These are phyloP conservation scores for Hoplostethus mediterraneus DNA, from an alignment of 2,797 vertebrate species.

Conservation along the genomic window DNA sequence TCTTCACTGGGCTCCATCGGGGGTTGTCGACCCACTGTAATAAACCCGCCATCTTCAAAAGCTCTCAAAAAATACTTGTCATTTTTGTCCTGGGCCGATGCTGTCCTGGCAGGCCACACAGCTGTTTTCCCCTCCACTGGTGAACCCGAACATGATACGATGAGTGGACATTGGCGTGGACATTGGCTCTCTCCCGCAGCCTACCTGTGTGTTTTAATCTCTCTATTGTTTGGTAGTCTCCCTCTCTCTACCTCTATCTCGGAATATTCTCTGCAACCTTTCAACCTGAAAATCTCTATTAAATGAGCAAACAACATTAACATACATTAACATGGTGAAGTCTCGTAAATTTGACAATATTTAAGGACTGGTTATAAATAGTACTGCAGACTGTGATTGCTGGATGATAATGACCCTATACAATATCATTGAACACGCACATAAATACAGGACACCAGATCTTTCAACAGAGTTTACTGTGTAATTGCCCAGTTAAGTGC, in stretches of 20 bases:
- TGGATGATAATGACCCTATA: background rate
- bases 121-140: constrained; percentile 72
- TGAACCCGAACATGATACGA: constrained; percentile 52
- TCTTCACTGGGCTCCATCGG: constrained; percentile 64
- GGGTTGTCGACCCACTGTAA: constrained; percentile 71
- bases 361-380: background rate
- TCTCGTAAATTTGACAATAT: background rate
- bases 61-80: constrained; percentile 78
- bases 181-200: background rate
- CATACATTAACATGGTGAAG: background rate
- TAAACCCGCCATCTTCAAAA: constrained; percentile 80
- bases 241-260: constrained; percentile 3
- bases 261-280: background rate
- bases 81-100: constrained; percentile 72
- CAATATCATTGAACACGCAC: background rate
- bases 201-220: background rate
- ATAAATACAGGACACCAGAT: background rate
- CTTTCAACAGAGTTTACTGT: background rate
- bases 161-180: constrained; percentile 45
- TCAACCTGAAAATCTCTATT: background rate
- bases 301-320: background rate
- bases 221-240: background rate
- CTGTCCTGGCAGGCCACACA: constrained; percentile 79
- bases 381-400: background rate
- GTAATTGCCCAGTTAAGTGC: background rate